Base-by-base conservation (phyloP, 2,797 vertebrate genomes). In the Lithobates sylvaticus region DNA sequence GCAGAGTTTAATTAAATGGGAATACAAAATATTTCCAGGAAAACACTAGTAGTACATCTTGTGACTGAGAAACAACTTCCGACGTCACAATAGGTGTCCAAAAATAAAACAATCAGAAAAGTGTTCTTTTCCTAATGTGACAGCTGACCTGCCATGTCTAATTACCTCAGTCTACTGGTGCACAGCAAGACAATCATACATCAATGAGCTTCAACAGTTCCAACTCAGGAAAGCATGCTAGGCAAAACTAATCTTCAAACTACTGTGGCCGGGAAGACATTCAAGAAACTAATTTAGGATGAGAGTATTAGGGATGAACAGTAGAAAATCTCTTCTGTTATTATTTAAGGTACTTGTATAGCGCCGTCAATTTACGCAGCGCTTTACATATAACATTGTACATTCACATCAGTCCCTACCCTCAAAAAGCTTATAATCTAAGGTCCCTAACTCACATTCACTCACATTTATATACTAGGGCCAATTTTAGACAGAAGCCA, bases 121-220 rank as follows among this genome's bases (percentile, higher is more conserved):
- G 47, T 42, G 50, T 74, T 81, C 72, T 77, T 82, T 29, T 39
- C 70, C 75, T 78, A 70, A 69, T 4, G 27, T 44, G 84, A 89
- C 90, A 88, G 29, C 81, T 32, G 15, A 81, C 44, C 75, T 85
- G 73, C 69, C 42, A 68, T 83, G 68, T 88, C 84, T 86, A 84
- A 84, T 16, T 77, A 76, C 15, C 64, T 74, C 0, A 3, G 32
- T 82, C 78, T 82, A 76, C 88, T 87, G 81, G 87, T 47, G 79
- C 29, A 16, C 29, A 83, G 69, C 12, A 7, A 74, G 80, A 86
- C 64, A 81, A 0, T n/a, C 80, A 79, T 50, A 84, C 26, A 64
- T 88, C 76, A 84, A 77, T 86, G 82, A 86, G 61, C 34, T 26
- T 81, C 76, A 89, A 77, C 79, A 89, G 89, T 81, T 74, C 65